These are phyloP conservation scores for Ptychadena robeensis DNA, from an alignment of 2,797 vertebrate species.

Conservation along the genomic window DNA sequence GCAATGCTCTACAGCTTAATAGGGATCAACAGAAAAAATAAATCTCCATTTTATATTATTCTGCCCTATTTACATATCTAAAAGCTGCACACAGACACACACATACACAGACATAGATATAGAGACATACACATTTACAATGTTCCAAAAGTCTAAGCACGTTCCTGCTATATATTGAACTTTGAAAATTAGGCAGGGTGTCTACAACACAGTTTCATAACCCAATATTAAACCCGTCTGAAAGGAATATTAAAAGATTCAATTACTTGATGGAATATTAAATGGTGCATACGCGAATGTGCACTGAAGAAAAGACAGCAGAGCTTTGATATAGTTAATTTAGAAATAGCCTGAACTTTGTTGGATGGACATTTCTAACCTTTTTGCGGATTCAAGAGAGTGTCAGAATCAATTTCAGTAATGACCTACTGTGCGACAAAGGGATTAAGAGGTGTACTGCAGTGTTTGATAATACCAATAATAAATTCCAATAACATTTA, in stretches of 20 bases:
- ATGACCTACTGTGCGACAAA: constrained; percentile 20
- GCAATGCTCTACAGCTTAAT: too few species aligned
- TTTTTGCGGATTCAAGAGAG: constrained; percentile 44
- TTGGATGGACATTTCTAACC: constrained; percentile 35
- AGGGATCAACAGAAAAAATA: too few species aligned
- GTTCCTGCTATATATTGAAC: constrained; percentile 31
- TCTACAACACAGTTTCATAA: constrained; percentile 38
- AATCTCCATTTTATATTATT: too few species aligned
- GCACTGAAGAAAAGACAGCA: constrained; percentile 29
- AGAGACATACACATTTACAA: neutral
- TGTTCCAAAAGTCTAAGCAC: neutral
- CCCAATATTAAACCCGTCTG: constrained; percentile 49
- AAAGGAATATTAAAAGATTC: constrained; percentile 56
- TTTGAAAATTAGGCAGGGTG: constrained; percentile 25
- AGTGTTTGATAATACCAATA: constrained; percentile 31
- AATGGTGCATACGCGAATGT: constrained; percentile 44
- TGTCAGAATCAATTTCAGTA: constrained; percentile 36
- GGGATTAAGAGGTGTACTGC: neutral
- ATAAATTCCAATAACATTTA: constrained; percentile 37
- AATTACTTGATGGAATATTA: constrained; percentile 58
- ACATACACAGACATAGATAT: neutral
- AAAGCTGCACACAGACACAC: neutral
- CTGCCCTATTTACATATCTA: too few species aligned
- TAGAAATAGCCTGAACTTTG: constrained; percentile 61
- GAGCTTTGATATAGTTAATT: constrained; percentile 56